Percentiles rank a stretch among this genome's conserved stretches.
Evolutionary conservation across 2,113 vertebrate species (phyloP).

Genomic region (Seriola aureovittata): DNA sequence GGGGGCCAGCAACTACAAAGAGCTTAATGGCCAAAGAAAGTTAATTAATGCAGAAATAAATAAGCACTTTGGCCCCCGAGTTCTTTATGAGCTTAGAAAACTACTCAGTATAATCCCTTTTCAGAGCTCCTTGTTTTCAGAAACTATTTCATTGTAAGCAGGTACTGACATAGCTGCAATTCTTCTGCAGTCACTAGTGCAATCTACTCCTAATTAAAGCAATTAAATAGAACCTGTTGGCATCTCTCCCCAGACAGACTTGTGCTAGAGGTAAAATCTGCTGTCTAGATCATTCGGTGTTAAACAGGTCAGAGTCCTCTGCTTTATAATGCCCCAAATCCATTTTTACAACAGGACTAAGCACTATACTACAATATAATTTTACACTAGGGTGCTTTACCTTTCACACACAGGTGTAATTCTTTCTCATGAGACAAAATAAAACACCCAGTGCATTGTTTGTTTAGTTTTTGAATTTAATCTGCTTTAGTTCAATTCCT

Average conservation of each 20-base stretch:
- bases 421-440: background rate
- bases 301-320: conserved; percentile 16
- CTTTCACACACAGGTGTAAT: background rate
- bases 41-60: conserved; percentile 82
- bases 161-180: conserved; percentile 4
- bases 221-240: conserved; percentile 4
- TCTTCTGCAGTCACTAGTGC: background rate
- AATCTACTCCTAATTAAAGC: background rate
- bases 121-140: conserved; percentile 32
- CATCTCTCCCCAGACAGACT: background rate
- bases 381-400: background rate
- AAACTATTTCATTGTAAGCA: background rate
- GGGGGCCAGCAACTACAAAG: conserved; percentile 69
- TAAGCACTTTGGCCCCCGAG: conserved; percentile 56
- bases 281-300: background rate
- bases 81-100: conserved; percentile 56
- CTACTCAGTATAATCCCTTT: conserved; percentile 41
- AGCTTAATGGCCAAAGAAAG: conserved; percentile 67
- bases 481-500: background rate
- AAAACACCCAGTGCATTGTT: background rate
- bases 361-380: background rate
- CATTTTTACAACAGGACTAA: conserved; percentile 1
- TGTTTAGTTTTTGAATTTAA: background rate
- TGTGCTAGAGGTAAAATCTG: background rate
- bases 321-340: conserved; percentile 21